A percentile compares a stretch with the other conserved stretches of the same genome.
Evolutionary conservation across 2,113 vertebrate genomes (phyloP).

Genomic region (Hippocampus guttulatus): DNA sequence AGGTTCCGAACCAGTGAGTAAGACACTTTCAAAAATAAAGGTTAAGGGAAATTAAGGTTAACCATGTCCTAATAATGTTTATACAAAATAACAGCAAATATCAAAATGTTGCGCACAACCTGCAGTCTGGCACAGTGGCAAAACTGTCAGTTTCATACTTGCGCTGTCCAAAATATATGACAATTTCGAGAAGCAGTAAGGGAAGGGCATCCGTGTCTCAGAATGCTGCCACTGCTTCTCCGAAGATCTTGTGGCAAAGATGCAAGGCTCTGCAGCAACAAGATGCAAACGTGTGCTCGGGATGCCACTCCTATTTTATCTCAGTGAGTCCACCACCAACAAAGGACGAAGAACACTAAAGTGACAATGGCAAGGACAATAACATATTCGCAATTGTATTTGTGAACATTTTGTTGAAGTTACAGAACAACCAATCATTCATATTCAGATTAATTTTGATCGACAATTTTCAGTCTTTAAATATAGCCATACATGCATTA

Average conservation of each 20-base stretch:
- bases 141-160: slow-evolving; percentile 12
- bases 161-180: slow-evolving; percentile 12
- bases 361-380: not conserved
- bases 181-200: slow-evolving; percentile 25
- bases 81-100: slow-evolving; percentile 36
- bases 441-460: not conserved
- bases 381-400: not conserved
- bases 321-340: slow-evolving; percentile 25
- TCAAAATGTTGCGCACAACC: slow-evolving; percentile 23
- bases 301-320: slow-evolving; percentile 47
- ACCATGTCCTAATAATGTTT: slow-evolving; percentile 17
- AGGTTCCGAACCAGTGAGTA: not conserved
- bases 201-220: slow-evolving; percentile 47
- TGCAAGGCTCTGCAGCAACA: slow-evolving; percentile 42
- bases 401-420: not conserved
- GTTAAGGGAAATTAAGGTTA: not conserved
- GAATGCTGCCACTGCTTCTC: slow-evolving; percentile 51
- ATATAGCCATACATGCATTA: not conserved
- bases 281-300: slow-evolving; percentile 41
- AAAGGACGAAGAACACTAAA: not conserved
- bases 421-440: not conserved
- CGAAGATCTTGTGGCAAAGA: slow-evolving; percentile 29
- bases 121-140: slow-evolving; percentile 23
- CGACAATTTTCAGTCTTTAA: not conserved
- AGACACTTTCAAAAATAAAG: slow-evolving; percentile 5